Evolutionary conservation across 2,113 vertebrate species (phyloP).

Genomic region (Pachypanchax playfairii): DNA sequence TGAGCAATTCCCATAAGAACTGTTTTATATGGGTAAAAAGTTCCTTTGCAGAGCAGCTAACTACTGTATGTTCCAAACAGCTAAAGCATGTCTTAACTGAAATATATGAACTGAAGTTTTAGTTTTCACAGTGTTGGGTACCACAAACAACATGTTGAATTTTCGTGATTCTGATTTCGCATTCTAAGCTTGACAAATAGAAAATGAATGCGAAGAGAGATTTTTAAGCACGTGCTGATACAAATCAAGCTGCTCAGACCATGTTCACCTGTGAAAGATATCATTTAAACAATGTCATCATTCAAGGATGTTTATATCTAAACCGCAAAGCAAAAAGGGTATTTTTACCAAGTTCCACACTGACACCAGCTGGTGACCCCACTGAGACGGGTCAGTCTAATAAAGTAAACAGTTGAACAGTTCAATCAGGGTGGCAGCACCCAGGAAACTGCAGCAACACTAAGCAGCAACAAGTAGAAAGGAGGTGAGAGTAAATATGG

Average conservation of each 20-base stretch:
- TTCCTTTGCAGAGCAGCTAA: too few species aligned
- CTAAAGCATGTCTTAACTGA: too few species aligned
- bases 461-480: conserved; percentile 10
- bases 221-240: conserved; percentile 44
- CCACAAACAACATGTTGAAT: not conserved
- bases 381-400: conserved; percentile 61
- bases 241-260: conserved; percentile 31
- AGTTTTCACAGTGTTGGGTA: not conserved
- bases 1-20: not conserved
- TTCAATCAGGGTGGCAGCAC: conserved; percentile 58
- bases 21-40: not conserved
- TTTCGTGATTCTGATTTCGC: conserved; percentile 19
- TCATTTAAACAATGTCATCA: too few species aligned
- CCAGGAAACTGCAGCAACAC: conserved; percentile 37
- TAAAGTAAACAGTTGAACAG: conserved; percentile 67
- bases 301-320: not conserved
- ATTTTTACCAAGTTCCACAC: too few species aligned
- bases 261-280: conserved; percentile 13
- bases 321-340: conserved; percentile 51
- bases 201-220: too few species aligned
- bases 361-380: conserved; percentile 64
- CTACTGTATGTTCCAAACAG: too few species aligned
- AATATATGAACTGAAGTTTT: not conserved
- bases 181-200: conserved; percentile 15
- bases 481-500: conserved; percentile 10